A percentile compares a stretch with the other conserved stretches of the same genome.
Evolutionary conservation across 2,113 vertebrate genomes (phyloP).

Genomic region (Syngnathus typhle): DNA sequence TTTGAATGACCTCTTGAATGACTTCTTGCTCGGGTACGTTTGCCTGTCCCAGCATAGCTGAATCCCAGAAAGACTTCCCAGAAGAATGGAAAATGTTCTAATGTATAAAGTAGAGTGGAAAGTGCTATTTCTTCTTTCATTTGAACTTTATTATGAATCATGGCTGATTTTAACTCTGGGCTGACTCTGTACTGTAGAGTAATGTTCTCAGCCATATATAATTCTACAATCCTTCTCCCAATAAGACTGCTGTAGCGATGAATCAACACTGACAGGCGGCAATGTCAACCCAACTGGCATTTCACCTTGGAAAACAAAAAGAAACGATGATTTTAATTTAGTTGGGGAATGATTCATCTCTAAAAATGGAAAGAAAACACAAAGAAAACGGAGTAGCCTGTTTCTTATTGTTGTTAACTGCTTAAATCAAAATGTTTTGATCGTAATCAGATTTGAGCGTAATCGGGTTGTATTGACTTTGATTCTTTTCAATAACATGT

Average conservation of each 20-base stretch:
- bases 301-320: conserved; percentile 34
- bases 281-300: conserved; percentile 29
- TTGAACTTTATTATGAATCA: too few species aligned
- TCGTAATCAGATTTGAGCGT: not conserved
- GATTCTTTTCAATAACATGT: not conserved
- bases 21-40: not conserved
- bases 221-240: conserved; percentile 10
- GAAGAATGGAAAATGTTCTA: too few species aligned
- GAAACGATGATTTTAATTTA: conserved; percentile 39
- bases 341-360: conserved; percentile 8
- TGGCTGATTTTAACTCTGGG: too few species aligned
- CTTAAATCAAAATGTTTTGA: too few species aligned
- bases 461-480: not conserved
- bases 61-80: not conserved
- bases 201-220: not conserved
- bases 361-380: not conserved
- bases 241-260: conserved; percentile 12
- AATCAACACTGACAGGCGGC: conserved; percentile 13
- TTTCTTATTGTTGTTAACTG: too few species aligned
- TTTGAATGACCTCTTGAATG: not conserved
- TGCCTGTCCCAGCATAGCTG: not conserved
- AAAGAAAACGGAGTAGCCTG: too few species aligned
- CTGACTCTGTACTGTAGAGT: conserved; percentile 2
- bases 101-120: too few species aligned
- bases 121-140: too few species aligned